Evolutionary conservation across 2,888 invertebrate genomes (phyloP).

Genomic region (Ornithoptera alexandrae): DNA sequence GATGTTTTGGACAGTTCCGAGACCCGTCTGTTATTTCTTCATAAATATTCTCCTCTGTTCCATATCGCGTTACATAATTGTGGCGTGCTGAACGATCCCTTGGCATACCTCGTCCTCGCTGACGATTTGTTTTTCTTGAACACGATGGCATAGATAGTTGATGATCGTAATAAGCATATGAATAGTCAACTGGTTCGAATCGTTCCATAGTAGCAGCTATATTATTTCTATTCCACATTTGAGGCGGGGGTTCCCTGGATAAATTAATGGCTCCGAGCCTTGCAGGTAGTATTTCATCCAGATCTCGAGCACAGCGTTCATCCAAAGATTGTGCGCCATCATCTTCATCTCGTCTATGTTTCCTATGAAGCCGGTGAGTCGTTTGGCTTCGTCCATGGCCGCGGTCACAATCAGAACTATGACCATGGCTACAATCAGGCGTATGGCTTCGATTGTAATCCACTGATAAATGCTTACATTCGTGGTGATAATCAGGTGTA

Average conservation of each 20-base stretch:
- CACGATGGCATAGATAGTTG: conserved; percentile 83
- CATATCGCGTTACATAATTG: conserved; percentile 88
- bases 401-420: conserved; percentile 65
- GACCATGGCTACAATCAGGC: conserved; percentile 68
- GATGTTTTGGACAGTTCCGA: conserved; percentile 73
- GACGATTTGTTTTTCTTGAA: conserved; percentile 69
- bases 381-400: conserved; percentile 65
- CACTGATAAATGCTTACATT: conserved; percentile 64
- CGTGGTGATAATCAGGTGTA: conserved; percentile 68
- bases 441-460: conserved; percentile 71
- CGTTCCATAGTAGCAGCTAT: conserved; percentile 83
- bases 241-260: conserved; percentile 67
- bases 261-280: conserved; percentile 73
- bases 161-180: conserved; percentile 90
- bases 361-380: conserved; percentile 61
- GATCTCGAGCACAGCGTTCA: conserved; percentile 71
- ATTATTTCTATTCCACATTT: conserved; percentile 82
- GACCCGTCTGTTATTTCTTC: conserved; percentile 87
- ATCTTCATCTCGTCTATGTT: conserved; percentile 67
- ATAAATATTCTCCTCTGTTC: conserved; percentile 91
- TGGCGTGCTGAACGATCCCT: conserved; percentile 78
- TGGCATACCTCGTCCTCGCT: conserved; percentile 68
- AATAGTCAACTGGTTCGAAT: conserved; percentile 86
- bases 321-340: conserved; percentile 73
- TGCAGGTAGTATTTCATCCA: conserved; percentile 76